A percentile compares a stretch with the other conserved stretches of the same genome.
phyloP scores from a whole-genome alignment of 92 coral and sea anemone genomes.

The Umimayanthus kanabou region DNA sequence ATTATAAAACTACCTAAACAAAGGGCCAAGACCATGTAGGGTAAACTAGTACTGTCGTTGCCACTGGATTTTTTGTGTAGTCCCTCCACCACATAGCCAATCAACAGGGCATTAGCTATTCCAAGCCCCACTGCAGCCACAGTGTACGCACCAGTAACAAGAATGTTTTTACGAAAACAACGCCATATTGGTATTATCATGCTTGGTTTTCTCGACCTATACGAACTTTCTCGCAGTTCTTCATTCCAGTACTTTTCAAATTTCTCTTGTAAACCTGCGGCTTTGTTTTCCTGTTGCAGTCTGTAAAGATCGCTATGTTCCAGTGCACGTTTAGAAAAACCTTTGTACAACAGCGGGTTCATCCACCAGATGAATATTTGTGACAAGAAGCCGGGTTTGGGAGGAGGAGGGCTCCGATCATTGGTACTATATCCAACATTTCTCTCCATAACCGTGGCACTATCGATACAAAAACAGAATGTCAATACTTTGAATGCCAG shows the following conservation, averaged over 20 bases:
- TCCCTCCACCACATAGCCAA: constrained; percentile 2
- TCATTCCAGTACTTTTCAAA: constrained; percentile 17
- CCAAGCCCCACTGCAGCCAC: neutral
- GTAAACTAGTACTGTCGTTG: neutral
- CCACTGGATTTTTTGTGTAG: neutral
- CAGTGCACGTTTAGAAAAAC: constrained; percentile 1
- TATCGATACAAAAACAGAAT: neutral
- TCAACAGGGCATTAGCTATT: constrained; percentile 1
- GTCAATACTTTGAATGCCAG: no score
- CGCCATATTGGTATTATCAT: constrained; percentile 12
- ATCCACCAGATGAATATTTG: constrained; percentile 25
- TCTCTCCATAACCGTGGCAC: neutral
- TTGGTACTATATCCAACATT: neutral
- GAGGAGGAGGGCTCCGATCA: neutral
- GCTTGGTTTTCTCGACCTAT: neutral
- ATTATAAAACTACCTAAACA: neutral
- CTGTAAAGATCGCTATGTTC: constrained; percentile 11
- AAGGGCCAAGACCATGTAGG: neutral
- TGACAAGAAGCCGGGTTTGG: constrained; percentile 26
- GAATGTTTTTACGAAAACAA: neutral
- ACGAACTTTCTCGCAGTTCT: neutral
- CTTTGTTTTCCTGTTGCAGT: constrained; percentile 16
- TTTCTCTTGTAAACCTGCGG: constrained; percentile 1
- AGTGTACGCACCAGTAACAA: constrained; percentile 7
- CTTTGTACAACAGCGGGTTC: constrained; percentile 12